A percentile compares a stretch with the other conserved stretches of the same genome.
Conservation (phyloP, 2,888 invertebrate genomes). For the Hirtodrosophila duncani region DNA sequence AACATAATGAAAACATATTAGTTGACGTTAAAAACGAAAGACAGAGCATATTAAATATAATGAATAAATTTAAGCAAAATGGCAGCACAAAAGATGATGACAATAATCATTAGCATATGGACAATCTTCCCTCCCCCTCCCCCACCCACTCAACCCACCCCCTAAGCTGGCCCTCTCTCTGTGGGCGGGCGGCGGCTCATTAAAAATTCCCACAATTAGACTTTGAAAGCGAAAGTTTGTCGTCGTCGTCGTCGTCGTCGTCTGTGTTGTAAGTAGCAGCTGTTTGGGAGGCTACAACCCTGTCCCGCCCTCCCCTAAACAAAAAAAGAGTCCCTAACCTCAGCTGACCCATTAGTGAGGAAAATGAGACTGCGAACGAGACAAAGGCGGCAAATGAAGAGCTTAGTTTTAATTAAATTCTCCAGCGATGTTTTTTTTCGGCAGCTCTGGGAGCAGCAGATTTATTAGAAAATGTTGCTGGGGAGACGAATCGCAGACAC, state of each 20-base stretch:
- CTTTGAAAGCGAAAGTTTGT: conserved; percentile 25
- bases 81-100: conserved; percentile 53
- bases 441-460: conserved; percentile 46
- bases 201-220: conserved; percentile 40
- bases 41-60: conserved; percentile 51
- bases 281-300: too few relatives aligned
- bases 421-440: conserved; percentile 26
- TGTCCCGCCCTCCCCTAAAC: too few relatives aligned
- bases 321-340: too few relatives aligned
- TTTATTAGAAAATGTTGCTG: conserved; percentile 40
- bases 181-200: too few relatives aligned
- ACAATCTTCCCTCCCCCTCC: too few relatives aligned
- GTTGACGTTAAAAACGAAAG: conserved; percentile 49
- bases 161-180: too few relatives aligned
- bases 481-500: too few relatives aligned
- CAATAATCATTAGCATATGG: conserved; percentile 65
- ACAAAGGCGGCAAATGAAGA: conserved; percentile 42
- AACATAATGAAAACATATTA: conserved; percentile 62
- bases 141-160: neutral
- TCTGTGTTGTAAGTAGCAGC: too few relatives aligned
- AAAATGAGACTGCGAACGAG: neutral
- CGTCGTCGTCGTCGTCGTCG: too few relatives aligned
- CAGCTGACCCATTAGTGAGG: conserved; percentile 17
- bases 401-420: conserved; percentile 69
- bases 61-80: conserved; percentile 50